Evolutionary conservation across 1,140 invertebrate species (phyloP), one percentile per base, ranked within the genome.

Genomic region (Pemphigus obesinymphae): DNA sequence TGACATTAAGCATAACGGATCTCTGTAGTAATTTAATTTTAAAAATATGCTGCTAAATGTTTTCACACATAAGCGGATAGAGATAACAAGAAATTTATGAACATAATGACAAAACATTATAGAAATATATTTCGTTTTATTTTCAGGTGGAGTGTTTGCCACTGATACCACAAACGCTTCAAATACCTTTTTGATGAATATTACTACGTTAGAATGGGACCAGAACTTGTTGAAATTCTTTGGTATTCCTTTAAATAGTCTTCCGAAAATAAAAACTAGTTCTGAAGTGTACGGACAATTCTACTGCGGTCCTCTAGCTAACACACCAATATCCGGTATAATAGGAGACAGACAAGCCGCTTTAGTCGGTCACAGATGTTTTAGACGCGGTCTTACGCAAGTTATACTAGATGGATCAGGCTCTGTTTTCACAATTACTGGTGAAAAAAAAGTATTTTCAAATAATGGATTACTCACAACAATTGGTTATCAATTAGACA

Each of bases 111-210:
- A 15, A 17, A 31, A 61, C 6, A 15, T 61, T 61, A 31, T 17
- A 29, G 0, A 26, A 29, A 31, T 29, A 13, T 7, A 2, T 26
- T 1, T 17, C 2, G 20, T 68, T 40, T 23, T 0, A 23, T 68
- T 40, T 70, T 3, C 53, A 78, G 75, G 29, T 2, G 73, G 82
- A 17, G 58, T 53, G 8, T 76, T 99, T 87, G 87, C 96, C 3
- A 99, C 98, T 0, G 98, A 99, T 88, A 96, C 98, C 0, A 96
- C 96, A 5, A 99, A 99, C 89, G 98, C 98, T 17, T 97, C 96
- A 26, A 90, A 97, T 31, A 99, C 98, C 6, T 96, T 99, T 94
- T 87, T 99, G 0, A 97, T 99, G 95, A 98, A 99, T 86, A 93
- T 99, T 82, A 91, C 95, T 85, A 95, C 91, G 5, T 87, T 98